phyloP scores from a whole-genome alignment of 2,113 vertebrate species.

The Myiagra hebetior region DNA sequence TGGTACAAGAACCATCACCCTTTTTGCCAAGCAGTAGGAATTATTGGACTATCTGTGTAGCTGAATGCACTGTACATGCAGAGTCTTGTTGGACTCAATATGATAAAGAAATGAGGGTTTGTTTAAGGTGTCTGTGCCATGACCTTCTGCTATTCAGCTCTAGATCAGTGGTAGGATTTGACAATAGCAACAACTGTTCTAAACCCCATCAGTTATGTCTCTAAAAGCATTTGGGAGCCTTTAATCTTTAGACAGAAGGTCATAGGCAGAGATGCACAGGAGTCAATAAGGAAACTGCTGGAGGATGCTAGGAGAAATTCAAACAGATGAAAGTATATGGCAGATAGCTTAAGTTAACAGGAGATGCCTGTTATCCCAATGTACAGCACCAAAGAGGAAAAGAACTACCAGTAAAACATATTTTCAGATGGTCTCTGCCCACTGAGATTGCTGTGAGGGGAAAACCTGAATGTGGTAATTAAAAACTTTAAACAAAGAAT shows the following conservation, averaged over 20 bases:
- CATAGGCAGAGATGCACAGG: background rate
- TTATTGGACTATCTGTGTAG: background rate
- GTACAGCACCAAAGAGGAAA: background rate
- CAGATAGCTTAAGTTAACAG: background rate
- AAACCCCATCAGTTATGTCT: background rate
- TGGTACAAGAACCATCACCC: background rate
- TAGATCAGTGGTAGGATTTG: background rate
- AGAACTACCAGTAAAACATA: background rate
- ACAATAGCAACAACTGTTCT: background rate
- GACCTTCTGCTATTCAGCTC: background rate
- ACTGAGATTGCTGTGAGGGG: background rate
- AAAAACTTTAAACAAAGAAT: background rate
- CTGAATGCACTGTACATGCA: background rate
- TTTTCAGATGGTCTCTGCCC: background rate
- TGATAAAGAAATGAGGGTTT: background rate
- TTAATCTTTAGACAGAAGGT: background rate
- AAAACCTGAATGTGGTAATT: background rate
- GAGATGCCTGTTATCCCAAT: background rate
- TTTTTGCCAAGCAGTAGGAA: background rate
- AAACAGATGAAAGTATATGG: background rate
- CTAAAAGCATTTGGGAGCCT: background rate
- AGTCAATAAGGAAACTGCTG: background rate
- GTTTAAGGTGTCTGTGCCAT: background rate
- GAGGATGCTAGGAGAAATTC: background rate
- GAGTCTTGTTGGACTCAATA: background rate